Evolutionary conservation across 2,888 invertebrate species (phyloP).

Genomic region (Galerucella nymphaeae): DNA sequence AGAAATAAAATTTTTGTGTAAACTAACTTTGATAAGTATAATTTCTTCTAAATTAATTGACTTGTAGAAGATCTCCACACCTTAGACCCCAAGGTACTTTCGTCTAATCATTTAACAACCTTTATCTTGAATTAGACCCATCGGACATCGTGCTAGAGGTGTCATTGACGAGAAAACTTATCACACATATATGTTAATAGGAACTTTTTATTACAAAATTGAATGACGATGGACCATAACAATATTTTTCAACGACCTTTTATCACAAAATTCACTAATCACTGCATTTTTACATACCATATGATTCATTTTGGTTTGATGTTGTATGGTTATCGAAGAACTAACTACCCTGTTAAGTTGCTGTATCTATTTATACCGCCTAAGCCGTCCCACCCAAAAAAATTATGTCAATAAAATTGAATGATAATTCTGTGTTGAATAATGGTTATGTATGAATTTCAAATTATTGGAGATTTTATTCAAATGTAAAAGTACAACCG

Average conservation of each 20-base stretch:
- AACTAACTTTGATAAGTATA: background rate
- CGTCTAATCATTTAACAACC: no score
- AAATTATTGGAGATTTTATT: slow-evolving; percentile 44
- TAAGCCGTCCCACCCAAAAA: slow-evolving; percentile 8
- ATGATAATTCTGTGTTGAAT: slow-evolving; percentile 46
- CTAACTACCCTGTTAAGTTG: slow-evolving; percentile 4
- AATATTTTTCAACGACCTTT: no score
- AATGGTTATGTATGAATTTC: slow-evolving; percentile 49
- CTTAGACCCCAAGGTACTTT: no score
- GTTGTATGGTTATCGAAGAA: background rate
- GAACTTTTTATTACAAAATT: no score
- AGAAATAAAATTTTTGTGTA: no score
- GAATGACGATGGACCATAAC: no score
- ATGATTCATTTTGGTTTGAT: slow-evolving; percentile 6
- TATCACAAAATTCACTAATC: background rate
- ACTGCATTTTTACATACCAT: slow-evolving; percentile 1
- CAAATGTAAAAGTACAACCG: slow-evolving; percentile 37
- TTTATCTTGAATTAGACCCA: no score
- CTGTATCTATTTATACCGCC: slow-evolving; percentile 4
- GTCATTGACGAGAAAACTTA: no score
- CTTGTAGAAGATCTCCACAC: no score
- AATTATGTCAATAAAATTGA: slow-evolving; percentile 40
- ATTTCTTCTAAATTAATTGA: no score
- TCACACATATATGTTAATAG: no score
- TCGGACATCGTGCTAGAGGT: no score